Evolutionary conservation across 2,888 invertebrate genomes (phyloP), one percentile per base, ranked within the genome.

Genomic region (Clistopyga incitator): DNA sequence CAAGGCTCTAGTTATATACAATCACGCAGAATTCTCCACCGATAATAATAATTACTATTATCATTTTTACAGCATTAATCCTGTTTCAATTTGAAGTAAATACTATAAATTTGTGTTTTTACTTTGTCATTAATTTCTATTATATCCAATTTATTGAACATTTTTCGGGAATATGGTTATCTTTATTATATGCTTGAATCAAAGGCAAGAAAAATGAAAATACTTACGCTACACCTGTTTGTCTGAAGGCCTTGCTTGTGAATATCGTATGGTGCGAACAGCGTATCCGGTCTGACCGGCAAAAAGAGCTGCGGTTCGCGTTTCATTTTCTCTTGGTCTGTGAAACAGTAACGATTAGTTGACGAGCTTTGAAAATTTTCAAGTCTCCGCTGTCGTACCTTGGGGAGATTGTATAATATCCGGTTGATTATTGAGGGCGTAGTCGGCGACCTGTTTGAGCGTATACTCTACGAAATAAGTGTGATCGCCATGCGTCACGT

Each of bases 381-480:
- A 25, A 4, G 4, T 59, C 6, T 23, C 2, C 23, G 11, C 10
- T 8, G 3, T 23, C 65, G 81, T 89, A 94, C 94, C 94, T 93
- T 94, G 93, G 1, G 97, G 97, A 80, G 97, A 96, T 92, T 96
- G 97, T 87, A 97, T 94, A 89, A 97, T 97, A 92, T 97, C 97
- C 23, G 97, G 97, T 88, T 97, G 96, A 88, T 92, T 93, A 89
- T 92, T 92, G 74, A 93, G 91, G 56, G 92, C 91, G 78, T 93
- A 93, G 86, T 93, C 93, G 80, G 91, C 88, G 84, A 91, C 92
- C 86, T 91, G 93, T 91, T 97, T 97, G 85, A 97, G 95, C 13
- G 97, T 97, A 88, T 97, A 97, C 13, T 97, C 97, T 23, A 97
- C 97, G 54, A 97, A 97, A 90, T 97, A 97, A 87, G 97, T 95